These are phyloP conservation scores for Gopherus evgoodei DNA, from an alignment of 2,113 vertebrate genomes.

Conservation along the genomic window DNA sequence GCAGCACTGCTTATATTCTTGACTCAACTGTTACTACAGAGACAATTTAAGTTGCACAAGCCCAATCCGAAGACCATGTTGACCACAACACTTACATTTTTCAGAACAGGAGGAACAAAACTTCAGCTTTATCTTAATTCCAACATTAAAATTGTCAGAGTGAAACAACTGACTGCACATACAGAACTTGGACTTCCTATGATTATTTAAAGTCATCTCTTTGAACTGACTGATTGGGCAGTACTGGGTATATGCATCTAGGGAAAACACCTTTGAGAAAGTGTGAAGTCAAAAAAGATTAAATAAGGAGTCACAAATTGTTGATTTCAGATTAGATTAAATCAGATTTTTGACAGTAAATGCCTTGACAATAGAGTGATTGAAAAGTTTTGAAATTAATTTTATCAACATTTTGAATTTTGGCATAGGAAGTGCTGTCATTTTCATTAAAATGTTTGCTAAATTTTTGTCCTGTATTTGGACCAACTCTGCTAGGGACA, in stretches of 20 bases:
- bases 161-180: background rate
- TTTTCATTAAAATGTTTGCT: slow-evolving; percentile 12
- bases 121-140: background rate
- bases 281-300: background rate
- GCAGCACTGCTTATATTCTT: background rate
- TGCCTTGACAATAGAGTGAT: background rate
- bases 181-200: background rate
- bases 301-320: background rate
- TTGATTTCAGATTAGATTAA: background rate
- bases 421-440: slow-evolving; percentile 17
- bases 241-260: background rate
- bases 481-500: slow-evolving; percentile 13
- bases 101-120: background rate
- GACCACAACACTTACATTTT: background rate
- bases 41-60: background rate
- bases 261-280: background rate
- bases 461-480: slow-evolving; percentile 17
- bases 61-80: background rate
- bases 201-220: background rate
- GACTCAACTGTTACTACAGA: background rate
- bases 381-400: background rate
- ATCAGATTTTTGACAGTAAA: background rate
- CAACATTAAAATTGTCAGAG: background rate
- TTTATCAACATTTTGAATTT: background rate
- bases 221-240: background rate